Evolutionary conservation across 2,113 vertebrate genomes (phyloP).

Genomic region (Columba janthina): DNA sequence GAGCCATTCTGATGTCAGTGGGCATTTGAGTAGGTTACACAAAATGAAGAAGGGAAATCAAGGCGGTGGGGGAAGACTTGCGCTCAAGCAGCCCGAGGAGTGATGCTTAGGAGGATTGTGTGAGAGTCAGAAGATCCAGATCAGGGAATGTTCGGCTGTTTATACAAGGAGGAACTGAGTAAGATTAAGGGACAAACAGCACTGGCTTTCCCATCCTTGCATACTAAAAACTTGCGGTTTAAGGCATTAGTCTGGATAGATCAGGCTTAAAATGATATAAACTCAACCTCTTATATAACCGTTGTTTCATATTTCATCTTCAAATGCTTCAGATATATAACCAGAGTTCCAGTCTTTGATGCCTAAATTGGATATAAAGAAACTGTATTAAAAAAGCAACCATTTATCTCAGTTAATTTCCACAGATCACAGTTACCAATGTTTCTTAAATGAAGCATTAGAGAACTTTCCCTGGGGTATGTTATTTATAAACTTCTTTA

Average conservation of each 20-base stretch:
- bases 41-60: neutral
- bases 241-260: neutral
- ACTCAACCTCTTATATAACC: neutral
- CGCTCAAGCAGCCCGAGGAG: neutral
- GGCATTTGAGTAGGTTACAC: neutral
- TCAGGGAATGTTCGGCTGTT: neutral
- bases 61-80: neutral
- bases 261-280: neutral
- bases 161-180: neutral
- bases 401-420: neutral
- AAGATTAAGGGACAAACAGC: neutral
- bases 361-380: neutral
- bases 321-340: neutral
- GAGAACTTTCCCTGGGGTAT: neutral
- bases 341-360: neutral
- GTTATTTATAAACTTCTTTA: neutral
- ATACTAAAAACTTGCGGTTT: neutral
- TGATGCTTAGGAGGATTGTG: neutral
- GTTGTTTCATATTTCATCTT: neutral
- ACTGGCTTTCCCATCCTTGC: neutral
- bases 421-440: neutral
- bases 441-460: neutral
- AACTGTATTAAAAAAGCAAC: neutral
- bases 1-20: fast-evolving
- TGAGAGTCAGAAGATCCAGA: neutral